phyloP scores from a whole-genome alignment of 2,113 vertebrate genomes.

The Apeltes quadracus region DNA sequence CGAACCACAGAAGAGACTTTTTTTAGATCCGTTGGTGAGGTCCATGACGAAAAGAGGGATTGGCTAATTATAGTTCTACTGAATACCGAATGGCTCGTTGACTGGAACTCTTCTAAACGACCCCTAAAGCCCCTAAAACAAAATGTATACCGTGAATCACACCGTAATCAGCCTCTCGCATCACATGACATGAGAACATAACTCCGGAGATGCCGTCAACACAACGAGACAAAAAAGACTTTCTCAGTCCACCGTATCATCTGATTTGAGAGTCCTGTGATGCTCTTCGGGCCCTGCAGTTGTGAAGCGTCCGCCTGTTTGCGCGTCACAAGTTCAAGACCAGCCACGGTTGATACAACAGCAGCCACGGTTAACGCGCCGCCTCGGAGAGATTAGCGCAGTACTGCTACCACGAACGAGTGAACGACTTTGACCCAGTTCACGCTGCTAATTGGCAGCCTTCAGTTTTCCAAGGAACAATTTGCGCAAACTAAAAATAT shows the following conservation, averaged over 20 bases:
- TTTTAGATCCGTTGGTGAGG: not conserved
- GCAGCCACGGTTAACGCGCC: constrained; percentile 8
- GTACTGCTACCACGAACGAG: constrained; percentile 32
- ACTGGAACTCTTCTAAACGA: constrained; percentile 17
- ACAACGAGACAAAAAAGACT: constrained; percentile 23
- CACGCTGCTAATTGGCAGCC: constrained; percentile 22
- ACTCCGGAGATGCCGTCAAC: constrained; percentile 32
- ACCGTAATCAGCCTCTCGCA: not conserved
- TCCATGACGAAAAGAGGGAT: not conserved
- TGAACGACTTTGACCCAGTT: constrained; percentile 21
- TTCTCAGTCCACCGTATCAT: constrained; percentile 50
- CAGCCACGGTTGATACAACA: constrained; percentile 11
- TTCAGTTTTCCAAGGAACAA: constrained; percentile 23
- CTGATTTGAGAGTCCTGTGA: constrained; percentile 72
- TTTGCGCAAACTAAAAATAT: not conserved
- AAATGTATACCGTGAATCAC: no score
- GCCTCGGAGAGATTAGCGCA: constrained; percentile 14
- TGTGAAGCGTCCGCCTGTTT: constrained; percentile 18
- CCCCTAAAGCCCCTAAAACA: not conserved
- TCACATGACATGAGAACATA: constrained; percentile 34
- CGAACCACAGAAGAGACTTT: constrained; percentile 3
- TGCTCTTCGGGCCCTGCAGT: constrained; percentile 25
- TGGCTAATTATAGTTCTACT: constrained; percentile 10
- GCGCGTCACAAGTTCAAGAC: constrained; percentile 57
- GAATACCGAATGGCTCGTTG: constrained; percentile 2